Evolutionary conservation across 2,888 invertebrate genomes (phyloP), one percentile per base, ranked within the genome.

Genomic region (Cordilura impudica): DNA sequence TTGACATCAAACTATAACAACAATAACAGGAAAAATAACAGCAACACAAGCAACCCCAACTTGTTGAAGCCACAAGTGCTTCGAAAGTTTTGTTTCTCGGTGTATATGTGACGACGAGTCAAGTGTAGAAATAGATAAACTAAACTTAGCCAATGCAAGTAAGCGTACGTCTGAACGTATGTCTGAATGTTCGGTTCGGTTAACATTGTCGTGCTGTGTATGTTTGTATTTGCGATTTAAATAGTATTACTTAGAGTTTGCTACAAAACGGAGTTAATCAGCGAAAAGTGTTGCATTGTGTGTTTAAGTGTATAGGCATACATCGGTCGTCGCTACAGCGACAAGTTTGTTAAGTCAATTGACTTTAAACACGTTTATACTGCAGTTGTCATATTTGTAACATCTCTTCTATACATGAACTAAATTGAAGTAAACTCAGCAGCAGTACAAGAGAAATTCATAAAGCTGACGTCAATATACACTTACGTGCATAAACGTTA

Each of bases 331-430:
- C 47, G 16, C 47, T 18, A 53, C 45, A 51, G 66, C 16, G 54
- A 66, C 29, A 73, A 60, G 51, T 60, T 54, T 70, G 29, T 45
- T 6, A 74, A 61, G 19, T 26, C 53, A 74, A 73, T 35, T 63
- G 61, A 31, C 66, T 51, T 35, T 26, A 58, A 23, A n/a, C 49
- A 45, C 63, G 19, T 56, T 60, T 21, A 14, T 31, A 58, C 70
- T 58, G 76, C 51, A 60, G 45, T 65, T 76, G 61, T 65, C 31
- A 18, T 51, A 45, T 29, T 0, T 45, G 35, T 49, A 29, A 39
- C 35, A 1, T 14, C 2, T 39, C 12, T 43, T 49, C 14, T 1
- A 31, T 18, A 23, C 4, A 8, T 14, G 29, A 43, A 23, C 31
- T 29, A 39, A n/a, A 21, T 39, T 39, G 3, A 39, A 31, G 31